These are phyloP conservation scores for Apodemus agrarius DNA, from an alignment of 2,797 vertebrate species.

Conservation along the genomic window DNA sequence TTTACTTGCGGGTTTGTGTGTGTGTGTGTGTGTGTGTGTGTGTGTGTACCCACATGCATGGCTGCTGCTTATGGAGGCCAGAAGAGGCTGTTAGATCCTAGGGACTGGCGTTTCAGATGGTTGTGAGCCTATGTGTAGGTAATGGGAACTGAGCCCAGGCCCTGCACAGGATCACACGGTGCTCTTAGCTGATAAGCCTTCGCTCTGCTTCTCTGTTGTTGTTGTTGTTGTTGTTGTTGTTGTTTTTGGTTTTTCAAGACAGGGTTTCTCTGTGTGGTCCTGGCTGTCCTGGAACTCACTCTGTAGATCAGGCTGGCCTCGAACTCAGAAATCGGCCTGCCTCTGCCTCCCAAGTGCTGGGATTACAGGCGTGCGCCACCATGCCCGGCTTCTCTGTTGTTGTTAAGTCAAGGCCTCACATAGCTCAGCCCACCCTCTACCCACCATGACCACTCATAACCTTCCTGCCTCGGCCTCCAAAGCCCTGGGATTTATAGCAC, in stretches of 20 bases:
- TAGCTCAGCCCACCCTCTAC: neutral
- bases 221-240: too few species aligned
- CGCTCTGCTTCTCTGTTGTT: too few species aligned
- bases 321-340: too few species aligned
- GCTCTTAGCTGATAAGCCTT: too few species aligned
- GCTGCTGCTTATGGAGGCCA: neutral
- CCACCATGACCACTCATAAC: neutral
- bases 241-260: too few species aligned
- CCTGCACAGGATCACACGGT: neutral
- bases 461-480: neutral
- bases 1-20: neutral
- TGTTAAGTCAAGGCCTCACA: neutral
- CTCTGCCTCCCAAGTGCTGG: too few species aligned
- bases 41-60: neutral
- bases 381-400: neutral
- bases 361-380: too few species aligned
- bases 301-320: too few species aligned
- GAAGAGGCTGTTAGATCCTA: neutral
- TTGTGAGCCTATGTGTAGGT: neutral
- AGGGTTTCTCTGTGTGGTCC: too few species aligned
- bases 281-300: too few species aligned
- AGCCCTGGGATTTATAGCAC: neutral
- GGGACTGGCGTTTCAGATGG: neutral
- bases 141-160: neutral
- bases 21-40: neutral